phyloP scores from a whole-genome alignment of 2,113 vertebrate genomes.

The Phyllostomus hastatus region DNA sequence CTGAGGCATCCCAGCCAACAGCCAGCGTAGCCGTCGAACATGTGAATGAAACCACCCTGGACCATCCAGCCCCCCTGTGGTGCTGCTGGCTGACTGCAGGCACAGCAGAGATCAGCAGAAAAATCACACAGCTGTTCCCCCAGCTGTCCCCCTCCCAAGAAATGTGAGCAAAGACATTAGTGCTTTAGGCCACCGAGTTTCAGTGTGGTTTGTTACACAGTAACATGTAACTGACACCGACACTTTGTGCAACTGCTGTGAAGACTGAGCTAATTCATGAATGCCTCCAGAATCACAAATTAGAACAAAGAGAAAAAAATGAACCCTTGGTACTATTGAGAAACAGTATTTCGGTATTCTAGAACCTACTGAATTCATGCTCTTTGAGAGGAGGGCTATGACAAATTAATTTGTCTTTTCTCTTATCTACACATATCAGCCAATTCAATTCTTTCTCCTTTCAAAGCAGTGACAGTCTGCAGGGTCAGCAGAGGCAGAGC shows the following conservation, averaged over 20 bases:
- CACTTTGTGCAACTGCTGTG: background rate
- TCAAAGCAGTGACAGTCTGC: background rate
- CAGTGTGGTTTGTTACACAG: background rate
- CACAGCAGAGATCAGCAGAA: background rate
- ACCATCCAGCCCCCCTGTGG: background rate
- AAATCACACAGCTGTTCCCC: background rate
- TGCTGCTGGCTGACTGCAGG: background rate
- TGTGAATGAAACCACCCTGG: background rate
- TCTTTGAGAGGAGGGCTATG: background rate
- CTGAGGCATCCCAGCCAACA: background rate
- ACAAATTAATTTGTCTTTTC: background rate
- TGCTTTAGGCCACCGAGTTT: background rate
- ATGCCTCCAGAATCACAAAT: background rate
- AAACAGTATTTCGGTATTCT: background rate
- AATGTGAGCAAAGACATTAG: background rate
- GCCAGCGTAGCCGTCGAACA: background rate
- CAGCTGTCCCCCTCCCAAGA: no score
- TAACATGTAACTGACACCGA: background rate
- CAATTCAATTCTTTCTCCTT: background rate
- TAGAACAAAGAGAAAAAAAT: background rate
- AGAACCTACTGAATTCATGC: background rate
- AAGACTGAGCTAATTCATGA: background rate
- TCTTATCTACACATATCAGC: background rate
- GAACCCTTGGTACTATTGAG: background rate
- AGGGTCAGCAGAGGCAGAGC: background rate